Base-by-base conservation (phyloP, 2,888 invertebrate genomes). In the Leptinotarsa tumamoca region DNA sequence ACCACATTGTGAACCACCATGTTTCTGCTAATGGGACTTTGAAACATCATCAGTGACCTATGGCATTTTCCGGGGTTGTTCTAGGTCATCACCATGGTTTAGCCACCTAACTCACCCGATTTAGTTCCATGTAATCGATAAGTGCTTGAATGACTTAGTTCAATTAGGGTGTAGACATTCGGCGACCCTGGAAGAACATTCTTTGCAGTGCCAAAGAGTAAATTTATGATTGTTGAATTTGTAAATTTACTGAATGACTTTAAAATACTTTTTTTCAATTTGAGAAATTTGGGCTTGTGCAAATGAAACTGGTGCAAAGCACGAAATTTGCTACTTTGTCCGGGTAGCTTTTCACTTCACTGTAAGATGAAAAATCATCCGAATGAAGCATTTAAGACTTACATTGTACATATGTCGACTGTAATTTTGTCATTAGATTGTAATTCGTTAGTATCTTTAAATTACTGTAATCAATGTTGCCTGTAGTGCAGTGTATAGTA, bases 21-120 rank as follows among this genome's bases (percentile, higher is more conserved):
- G 93, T 93, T 89, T 91, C 90, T 73, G 90, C 93, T 76, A 92
- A 92, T 85, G 92, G 92, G 81, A 91, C 92, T 85, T 90, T 93
- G 80, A 94, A 94, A 87, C 94, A 93, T 85, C 93, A 94, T 90
- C 94, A 94, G 94, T 95, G 94, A 95, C 94, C 94, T 91, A 93
- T 93, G 92, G 92, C 93, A 85, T 94, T 94, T 93, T 94, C 94
- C 91, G 94, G 94, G 93, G 93, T 93, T 86, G 91, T 90, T 81
- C 89, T 91, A 84, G 93, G 95, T 90, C 92, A 94, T 89, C 92
- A 92, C 90, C 93, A 85, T 77, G 85, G 85, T 71, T 82, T 87
- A 82, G 83, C 86, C 76, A 85, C 86, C 76, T 87, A 84, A 84
- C 80, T 80, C 80, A 81, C 82, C 80, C 78, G 21, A 43, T 49